Evolutionary conservation across 2,888 invertebrate genomes (phyloP), one percentile per base, ranked within the genome.

Genomic region (Embidobia sp.): DNA sequence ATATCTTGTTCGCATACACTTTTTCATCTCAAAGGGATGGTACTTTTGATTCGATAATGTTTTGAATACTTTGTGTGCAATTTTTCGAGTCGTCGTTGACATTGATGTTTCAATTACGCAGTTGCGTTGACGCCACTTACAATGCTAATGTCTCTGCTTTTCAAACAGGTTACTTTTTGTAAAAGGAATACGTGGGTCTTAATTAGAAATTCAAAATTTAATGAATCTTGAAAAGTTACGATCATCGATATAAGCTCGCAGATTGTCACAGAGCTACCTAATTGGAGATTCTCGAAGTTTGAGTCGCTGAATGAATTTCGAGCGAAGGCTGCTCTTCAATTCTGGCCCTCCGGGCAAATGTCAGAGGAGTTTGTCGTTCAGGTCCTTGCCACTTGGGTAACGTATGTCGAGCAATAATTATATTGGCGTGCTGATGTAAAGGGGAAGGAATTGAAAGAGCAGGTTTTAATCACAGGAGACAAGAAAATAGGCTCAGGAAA

Each of bases 381-480:
- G 69, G 77, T 77, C 77, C 75, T 77, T 72, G 74, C 77, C 77
- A 77, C 73, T 77, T 81, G 82, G 80, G 84, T 84, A 83, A 85
- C 85, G 83, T 82, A 84, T 82, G 85, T 82, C 83, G 82, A 79
- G 83, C 82, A 82, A 85, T 86, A 85, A 85, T 86, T 85, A 85
- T 85, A 84, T 84, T 79, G 83, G 81, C 79, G 80, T 82, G 81
- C 81, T 81, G 77, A 73, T 72, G 72, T 78, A 69, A 72, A 75
- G 67, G 72, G 69, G 57, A 74, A 74, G 73, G 64, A 78, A 61
- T 72, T 67, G 78, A 72, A 75, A 72, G 75, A 75, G 75, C 61
- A 64, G 77, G 84, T 87, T 87, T 87, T 87, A 86, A 87, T 87
- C 86, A 87, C 85, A 85, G 78, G 84, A 84, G 85, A 84, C 81